Evolutionary conservation across 2,888 invertebrate species (phyloP), one percentile per base, ranked within the genome.

Genomic region (Pollenia angustigena): DNA sequence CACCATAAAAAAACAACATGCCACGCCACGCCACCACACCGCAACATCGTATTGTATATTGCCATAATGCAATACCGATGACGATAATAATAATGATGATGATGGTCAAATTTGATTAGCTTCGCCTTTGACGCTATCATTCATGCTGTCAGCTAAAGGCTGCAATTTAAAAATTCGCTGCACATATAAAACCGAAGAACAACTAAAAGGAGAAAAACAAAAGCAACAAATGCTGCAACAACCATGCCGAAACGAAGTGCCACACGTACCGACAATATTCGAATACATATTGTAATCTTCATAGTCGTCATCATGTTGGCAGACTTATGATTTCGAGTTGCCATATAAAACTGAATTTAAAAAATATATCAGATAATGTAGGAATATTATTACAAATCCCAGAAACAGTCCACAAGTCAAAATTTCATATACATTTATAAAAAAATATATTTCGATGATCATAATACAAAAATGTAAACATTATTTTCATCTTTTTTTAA

Each of bases 121-220:
- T 85, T 85, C 85, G 85, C 85, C 87, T 85, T 85, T 87, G 85
- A 85, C 85, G 85, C 82, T 87, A 82, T 85, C 81, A 82, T 82
- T 87, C 85, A 85, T 85, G 80, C 82, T 87, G 88, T 85, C 87
- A 88, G 85, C 81, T 85, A 85, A 82, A 82, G 82, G 85, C 85
- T 79, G 81, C 84, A 88, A 87, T 88, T 88, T 85, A 62, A 81
- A 88, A 88, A 88, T 88, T 88, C 88, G 88, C 79, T 87, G 88
- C 89, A 88, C 88, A 88, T 87, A 66, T 23, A 54, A 66, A 46
- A 64, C 46, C 56, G 23, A 44, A 44, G 40, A 23, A 56, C 16
- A 50, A 79, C 52, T 16, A 69, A 46, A 9, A 12, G 46, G 71
- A 64, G 44, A 74, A 60, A 60, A 68, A 75, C 23, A 80, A 83